A percentile compares a stretch with the other conserved stretches of the same genome.
Conservation (phyloP, 2,888 invertebrate genomes). For the Scaptomyza cyrtandrae region DNA sequence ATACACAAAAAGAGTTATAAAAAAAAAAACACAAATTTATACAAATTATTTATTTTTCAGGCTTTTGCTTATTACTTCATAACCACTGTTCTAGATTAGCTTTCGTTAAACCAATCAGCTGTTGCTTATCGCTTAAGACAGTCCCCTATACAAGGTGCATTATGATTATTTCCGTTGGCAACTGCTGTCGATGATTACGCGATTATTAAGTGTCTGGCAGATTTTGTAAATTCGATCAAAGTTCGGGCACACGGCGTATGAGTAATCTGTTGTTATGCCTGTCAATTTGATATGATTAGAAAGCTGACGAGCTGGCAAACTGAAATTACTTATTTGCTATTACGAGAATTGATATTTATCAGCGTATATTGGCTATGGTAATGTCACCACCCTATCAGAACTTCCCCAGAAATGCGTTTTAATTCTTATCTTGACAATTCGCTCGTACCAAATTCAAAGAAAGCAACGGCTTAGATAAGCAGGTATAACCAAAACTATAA, state of each 20-base stretch:
- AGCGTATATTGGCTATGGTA: slow-evolving; percentile 60
- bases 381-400: slow-evolving; percentile 56
- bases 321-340: slow-evolving; percentile 33
- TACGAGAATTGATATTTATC: slow-evolving; percentile 43
- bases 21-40: not conserved
- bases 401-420: slow-evolving; percentile 49
- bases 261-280: slow-evolving; percentile 50
- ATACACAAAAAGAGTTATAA: too few relatives aligned
- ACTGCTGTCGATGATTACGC: slow-evolving; percentile 26
- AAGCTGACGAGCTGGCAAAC: slow-evolving; percentile 10
- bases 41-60: not conserved
- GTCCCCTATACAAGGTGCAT: not conserved
- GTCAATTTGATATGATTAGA: slow-evolving; percentile 9
- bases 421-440: slow-evolving; percentile 46
- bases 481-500: slow-evolving; percentile 46
- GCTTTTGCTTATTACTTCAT: not conserved
- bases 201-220: slow-evolving; percentile 28
- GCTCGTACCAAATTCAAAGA: slow-evolving; percentile 44
- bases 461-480: slow-evolving; percentile 54
- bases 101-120: not conserved
- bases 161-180: slow-evolving; percentile 8
- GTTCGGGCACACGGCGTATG: slow-evolving; percentile 57
- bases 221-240: slow-evolving; percentile 43
- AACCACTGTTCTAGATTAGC: slow-evolving; percentile 3
- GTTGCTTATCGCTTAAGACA: not conserved